Percentiles rank a stretch among this genome's conserved stretches.
Conservation (phyloP, 2,888 invertebrate genomes). For the Lysandra bellargus region DNA sequence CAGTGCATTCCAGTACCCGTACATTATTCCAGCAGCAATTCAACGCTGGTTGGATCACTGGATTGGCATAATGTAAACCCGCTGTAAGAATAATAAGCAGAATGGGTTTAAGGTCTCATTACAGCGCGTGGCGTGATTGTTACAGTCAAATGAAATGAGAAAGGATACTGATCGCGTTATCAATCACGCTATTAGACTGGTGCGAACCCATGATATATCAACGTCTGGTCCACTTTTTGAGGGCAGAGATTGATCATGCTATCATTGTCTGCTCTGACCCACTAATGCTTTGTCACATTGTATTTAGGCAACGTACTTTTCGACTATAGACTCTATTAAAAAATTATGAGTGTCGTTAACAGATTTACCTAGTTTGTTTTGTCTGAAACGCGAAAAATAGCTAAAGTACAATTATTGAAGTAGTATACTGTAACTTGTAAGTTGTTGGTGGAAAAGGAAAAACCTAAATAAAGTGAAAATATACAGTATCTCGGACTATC, state of each 20-base stretch:
- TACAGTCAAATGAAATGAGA: conserved; percentile 32
- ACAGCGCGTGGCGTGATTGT: conserved; percentile 16
- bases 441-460: neutral
- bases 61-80: no score
- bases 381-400: neutral
- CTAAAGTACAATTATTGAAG: no score
- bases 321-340: neutral
- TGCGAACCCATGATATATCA: conserved; percentile 51
- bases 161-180: conserved; percentile 41
- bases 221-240: conserved; percentile 47
- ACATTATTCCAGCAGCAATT: no score
- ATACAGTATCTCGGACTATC: neutral
- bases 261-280: conserved; percentile 46
- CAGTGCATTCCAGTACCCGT: no score
- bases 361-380: neutral
- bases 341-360: neutral
- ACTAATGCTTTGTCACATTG: conserved; percentile 38
- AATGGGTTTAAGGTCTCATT: neutral
- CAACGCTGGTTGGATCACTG: no score
- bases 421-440: neutral
- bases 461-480: neutral
- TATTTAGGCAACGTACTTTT: conserved; percentile 29
- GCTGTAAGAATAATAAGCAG: neutral
- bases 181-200: conserved; percentile 50
- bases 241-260: conserved; percentile 52